Conservation (phyloP, 1,140 invertebrate genomes). For the Drosophila mojavensis region DNA sequence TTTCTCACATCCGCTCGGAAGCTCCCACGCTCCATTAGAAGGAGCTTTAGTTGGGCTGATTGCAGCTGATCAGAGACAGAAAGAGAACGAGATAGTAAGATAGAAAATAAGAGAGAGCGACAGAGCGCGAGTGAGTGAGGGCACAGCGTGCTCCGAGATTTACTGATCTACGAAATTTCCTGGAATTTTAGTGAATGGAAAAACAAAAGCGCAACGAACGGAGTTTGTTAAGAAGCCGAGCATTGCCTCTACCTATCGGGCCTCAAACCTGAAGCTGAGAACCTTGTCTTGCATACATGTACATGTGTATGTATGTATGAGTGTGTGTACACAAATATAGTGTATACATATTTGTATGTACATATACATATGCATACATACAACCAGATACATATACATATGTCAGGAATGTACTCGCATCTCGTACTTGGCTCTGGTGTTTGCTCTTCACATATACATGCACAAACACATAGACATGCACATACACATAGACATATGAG, state of each 20-base stretch:
- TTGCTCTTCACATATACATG: not conserved
- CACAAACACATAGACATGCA: not conserved
- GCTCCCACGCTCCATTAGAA: constrained; percentile 67
- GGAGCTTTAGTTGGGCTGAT: constrained; percentile 53
- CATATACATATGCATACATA: not conserved
- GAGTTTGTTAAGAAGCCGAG: constrained; percentile 31
- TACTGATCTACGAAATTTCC: constrained; percentile 80
- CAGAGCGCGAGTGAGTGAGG: not conserved
- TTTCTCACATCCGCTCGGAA: constrained; percentile 46
- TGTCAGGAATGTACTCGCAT: constrained; percentile 71
- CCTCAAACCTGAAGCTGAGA: constrained; percentile 47
- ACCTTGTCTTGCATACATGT: too few species aligned
- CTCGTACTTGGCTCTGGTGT: constrained; percentile 59
- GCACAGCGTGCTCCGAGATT: constrained; percentile 58
- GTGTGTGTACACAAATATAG: not conserved
- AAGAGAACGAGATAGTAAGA: not conserved
- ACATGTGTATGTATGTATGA: not conserved
- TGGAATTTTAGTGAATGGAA: constrained; percentile 75
- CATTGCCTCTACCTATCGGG: constrained; percentile 59
- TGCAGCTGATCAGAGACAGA: constrained; percentile 45
- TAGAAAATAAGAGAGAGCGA: not conserved
- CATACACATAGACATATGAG: not conserved
- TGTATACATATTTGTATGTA: not conserved
- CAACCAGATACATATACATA: not conserved
- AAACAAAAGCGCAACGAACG: constrained; percentile 74